A percentile compares a stretch with the other conserved stretches of the same genome.
Conservation (phyloP, 2,113 vertebrate genomes). For the Bubo blakistoni region DNA sequence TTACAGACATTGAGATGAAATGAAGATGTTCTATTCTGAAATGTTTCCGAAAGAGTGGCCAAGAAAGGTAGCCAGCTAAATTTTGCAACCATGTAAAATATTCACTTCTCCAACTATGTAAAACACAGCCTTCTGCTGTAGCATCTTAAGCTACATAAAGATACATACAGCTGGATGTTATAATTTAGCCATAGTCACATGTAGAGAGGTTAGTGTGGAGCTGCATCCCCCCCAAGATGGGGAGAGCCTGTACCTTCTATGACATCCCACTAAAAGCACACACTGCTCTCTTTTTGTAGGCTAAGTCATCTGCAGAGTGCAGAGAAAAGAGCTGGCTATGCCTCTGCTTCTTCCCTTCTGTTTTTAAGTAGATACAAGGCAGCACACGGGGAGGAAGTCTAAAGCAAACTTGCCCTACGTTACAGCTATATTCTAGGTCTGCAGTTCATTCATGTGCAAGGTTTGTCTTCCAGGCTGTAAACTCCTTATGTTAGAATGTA, state of each 20-base stretch:
- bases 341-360: background rate
- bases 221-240: background rate
- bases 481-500: background rate
- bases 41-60: background rate
- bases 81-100: background rate
- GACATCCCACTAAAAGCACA: background rate
- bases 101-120: background rate
- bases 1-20: background rate
- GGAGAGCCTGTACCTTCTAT: background rate
- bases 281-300: background rate
- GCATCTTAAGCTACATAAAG: background rate
- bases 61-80: background rate
- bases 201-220: background rate
- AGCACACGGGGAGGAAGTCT: background rate
- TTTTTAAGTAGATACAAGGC: background rate
- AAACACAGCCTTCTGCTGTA: background rate
- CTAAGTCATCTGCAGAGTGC: background rate
- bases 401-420: background rate
- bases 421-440: background rate
- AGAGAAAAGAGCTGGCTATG: background rate
- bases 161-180: background rate
- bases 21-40: background rate
- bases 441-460: background rate
- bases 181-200: background rate
- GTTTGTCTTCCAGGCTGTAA: background rate